These are phyloP conservation scores for Drosophila sturtevanti DNA, from an alignment of 1,140 invertebrate species.

Conservation along the genomic window DNA sequence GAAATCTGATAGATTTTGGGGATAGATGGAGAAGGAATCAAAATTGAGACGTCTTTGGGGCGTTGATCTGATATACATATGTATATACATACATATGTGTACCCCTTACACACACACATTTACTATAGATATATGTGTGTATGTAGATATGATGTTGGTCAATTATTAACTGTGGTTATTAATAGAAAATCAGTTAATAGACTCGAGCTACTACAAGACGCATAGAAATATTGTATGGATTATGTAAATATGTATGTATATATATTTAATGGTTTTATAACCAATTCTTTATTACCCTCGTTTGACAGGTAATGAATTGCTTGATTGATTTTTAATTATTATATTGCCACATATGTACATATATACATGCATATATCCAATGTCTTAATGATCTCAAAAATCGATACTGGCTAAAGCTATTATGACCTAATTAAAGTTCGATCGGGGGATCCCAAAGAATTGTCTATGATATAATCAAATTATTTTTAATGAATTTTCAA, in stretches of 20 bases:
- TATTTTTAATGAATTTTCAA: too few relatives aligned
- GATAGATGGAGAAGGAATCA: background rate
- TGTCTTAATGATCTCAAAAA: constrained; percentile 7
- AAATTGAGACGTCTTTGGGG: constrained; percentile 36
- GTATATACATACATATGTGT: background rate
- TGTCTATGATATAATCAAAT: too few relatives aligned
- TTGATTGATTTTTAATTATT: constrained; percentile 20
- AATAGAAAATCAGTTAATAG: constrained; percentile 11
- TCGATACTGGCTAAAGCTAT: background rate
- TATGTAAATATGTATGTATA: too few relatives aligned
- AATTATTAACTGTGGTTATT: constrained; percentile 25
- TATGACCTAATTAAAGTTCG: background rate
- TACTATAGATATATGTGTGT: background rate
- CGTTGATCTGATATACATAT: constrained; percentile 54
- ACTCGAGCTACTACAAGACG: background rate
- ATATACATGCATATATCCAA: constrained; percentile 12
- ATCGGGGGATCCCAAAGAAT: background rate
- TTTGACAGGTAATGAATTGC: constrained; percentile 29
- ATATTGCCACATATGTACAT: background rate
- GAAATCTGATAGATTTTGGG: constrained; percentile 30
- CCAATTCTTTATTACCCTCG: constrained; percentile 34
- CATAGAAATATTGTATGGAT: background rate
- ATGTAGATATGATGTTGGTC: constrained; percentile 8
- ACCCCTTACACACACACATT: background rate
- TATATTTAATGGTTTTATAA: constrained; percentile 47